Percentiles rank a stretch among this genome's conserved stretches.
Evolutionary conservation across 2,797 vertebrate genomes (phyloP).

Genomic region (Leptatherina wallacei): DNA sequence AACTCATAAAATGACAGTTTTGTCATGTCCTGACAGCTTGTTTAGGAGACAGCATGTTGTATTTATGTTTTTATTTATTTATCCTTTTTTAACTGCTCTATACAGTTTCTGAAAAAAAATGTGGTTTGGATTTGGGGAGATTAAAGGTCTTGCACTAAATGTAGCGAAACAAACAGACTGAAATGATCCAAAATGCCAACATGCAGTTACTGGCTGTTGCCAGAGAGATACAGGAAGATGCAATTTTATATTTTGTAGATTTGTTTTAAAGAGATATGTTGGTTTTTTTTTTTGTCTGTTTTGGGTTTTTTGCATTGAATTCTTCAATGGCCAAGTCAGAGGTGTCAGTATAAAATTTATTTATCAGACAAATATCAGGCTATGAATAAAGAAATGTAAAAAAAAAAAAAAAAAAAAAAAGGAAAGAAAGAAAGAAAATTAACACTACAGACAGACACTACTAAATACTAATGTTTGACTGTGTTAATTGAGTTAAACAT

Average conservation of each 20-base stretch:
- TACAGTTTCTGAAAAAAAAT: constrained; percentile 52
- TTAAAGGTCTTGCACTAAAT: constrained; percentile 75
- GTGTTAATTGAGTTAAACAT: constrained; percentile 63
- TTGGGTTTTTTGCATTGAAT: constrained; percentile 59
- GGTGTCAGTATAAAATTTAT: constrained; percentile 57
- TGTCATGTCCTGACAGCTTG: constrained; percentile 51
- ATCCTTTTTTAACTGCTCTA: constrained; percentile 60
- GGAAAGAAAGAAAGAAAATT: background rate
- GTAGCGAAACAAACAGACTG: constrained; percentile 68
- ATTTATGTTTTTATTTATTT: constrained; percentile 79
- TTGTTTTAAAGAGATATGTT: constrained; percentile 59
- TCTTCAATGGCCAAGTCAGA: constrained; percentile 54
- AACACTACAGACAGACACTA: constrained; percentile 57
- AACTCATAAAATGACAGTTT: constrained; percentile 39
- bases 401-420: constrained; percentile 11
- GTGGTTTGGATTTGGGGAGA: constrained; percentile 55
- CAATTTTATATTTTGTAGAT: constrained; percentile 78
- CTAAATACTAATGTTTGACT: constrained; percentile 77
- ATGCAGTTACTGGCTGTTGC: constrained; percentile 65
- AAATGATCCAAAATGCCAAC: constrained; percentile 70
- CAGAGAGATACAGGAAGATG: constrained; percentile 64
- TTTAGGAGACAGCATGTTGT: constrained; percentile 63
- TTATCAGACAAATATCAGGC: constrained; percentile 58
- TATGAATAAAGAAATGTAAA: constrained; percentile 54
- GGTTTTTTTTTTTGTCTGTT: constrained; percentile 5